Conservation (phyloP, 1,140 invertebrate genomes). For the Lordiphosa clarofinis region DNA sequence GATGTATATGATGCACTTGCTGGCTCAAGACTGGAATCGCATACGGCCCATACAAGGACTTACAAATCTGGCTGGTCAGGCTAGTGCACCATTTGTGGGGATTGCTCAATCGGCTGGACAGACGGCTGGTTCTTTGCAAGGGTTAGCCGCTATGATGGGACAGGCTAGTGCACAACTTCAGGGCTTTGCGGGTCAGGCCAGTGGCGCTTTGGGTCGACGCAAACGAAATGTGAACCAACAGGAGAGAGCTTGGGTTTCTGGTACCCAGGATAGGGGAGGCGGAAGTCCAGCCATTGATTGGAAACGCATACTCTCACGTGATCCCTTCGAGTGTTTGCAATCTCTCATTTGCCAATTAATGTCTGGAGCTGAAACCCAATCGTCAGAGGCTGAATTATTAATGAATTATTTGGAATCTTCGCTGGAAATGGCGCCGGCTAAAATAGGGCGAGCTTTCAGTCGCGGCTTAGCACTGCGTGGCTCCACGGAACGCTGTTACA, state of each 20-base stretch:
- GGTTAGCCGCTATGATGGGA: conserved; percentile 30
- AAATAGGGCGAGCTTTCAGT: conserved; percentile 68
- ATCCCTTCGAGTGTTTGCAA: conserved; percentile 76
- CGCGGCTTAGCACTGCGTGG: conserved; percentile 57
- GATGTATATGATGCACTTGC: conserved; percentile 80
- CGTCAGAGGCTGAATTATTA: conserved; percentile 60
- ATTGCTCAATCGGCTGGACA: background rate
- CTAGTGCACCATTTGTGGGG: conserved; percentile 7
- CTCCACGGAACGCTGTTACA: conserved; percentile 55
- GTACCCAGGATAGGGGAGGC: conserved; percentile 18
- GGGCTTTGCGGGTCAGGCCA: conserved; percentile 40
- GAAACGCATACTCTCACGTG: conserved; percentile 69
- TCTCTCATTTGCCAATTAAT: conserved; percentile 76
- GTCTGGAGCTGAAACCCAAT: conserved; percentile 65
- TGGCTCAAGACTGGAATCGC: conserved; percentile 80
- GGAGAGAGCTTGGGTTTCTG: conserved; percentile 27
- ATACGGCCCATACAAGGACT: conserved; percentile 69
- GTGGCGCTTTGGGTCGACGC: conserved; percentile 36
- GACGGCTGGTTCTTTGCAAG: conserved; percentile 21
- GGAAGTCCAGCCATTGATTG: conserved; percentile 49
- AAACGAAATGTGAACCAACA: conserved; percentile 27
- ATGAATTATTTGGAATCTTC: conserved; percentile 68
- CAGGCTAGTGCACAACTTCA: conserved; percentile 46
- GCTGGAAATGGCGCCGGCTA: conserved; percentile 53
- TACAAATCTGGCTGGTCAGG: conserved; percentile 42